Evolutionary conservation across 64 coral and sea anemone genomes (phyloP).

Genomic region (Stichodactyla mertensii): DNA sequence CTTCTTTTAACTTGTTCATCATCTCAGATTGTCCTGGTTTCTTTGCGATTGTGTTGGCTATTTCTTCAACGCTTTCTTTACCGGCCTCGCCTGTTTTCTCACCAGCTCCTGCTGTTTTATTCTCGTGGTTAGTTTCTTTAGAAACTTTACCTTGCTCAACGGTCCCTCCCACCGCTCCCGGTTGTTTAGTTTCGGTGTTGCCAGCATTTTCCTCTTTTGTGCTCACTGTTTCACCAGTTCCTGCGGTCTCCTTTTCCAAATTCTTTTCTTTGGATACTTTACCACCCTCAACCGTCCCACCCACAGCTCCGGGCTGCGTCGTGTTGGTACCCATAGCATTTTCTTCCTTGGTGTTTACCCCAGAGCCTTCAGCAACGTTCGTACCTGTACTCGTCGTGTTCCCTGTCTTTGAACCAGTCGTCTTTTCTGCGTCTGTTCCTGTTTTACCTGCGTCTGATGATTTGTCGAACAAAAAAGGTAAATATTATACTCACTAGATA

Average conservation of each 20-base stretch:
- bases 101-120: background rate
- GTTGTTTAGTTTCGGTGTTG: background rate
- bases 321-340: background rate
- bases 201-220: background rate
- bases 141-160: background rate
- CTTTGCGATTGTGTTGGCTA: background rate
- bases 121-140: background rate
- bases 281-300: background rate
- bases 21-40: constrained; percentile 6
- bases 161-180: background rate
- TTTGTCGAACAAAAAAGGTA: background rate
- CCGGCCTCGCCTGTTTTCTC: background rate
- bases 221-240: background rate
- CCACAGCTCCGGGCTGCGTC: background rate
- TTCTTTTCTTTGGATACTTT: background rate
- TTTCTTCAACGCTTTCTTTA: background rate
- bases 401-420: background rate
- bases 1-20: constrained; percentile 1
- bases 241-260: background rate
- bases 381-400: too few species aligned
- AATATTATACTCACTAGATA: background rate
- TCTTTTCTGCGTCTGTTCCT: background rate
- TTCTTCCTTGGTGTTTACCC: background rate
- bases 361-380: background rate
- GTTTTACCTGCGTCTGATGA: background rate